Evolutionary conservation across 2,113 vertebrate genomes (phyloP), one percentile per base, ranked within the genome.

Genomic region (Sphaerodactylus townsendi): DNA sequence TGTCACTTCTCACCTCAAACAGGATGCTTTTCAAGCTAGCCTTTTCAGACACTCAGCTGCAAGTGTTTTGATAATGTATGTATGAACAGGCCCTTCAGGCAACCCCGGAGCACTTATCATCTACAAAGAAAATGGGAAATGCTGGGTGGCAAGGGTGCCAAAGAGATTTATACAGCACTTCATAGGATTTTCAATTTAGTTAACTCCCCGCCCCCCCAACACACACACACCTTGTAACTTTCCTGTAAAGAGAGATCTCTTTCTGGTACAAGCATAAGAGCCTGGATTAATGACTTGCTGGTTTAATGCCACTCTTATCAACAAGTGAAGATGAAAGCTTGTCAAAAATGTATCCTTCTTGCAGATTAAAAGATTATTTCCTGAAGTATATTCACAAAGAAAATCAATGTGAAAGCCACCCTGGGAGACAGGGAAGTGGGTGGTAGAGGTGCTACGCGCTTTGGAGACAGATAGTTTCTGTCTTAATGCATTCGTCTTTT

Each of bases 281-380:
- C 41, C 0, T 1, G 37, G 56, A 87, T 89, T 85, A 88, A 92
- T 71, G 62, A 78, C 76, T 93, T 33, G 3, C 15, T 87, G 11
- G 15, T 81, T 93, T 83, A 81, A 79, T 53, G 44, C 30, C 82
- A 77, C 10, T 83, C n/a, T 93, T 85, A 74, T 8, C 28, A 91
- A 81, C n/a, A 83, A 72, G 3, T 69, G 28, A 88, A 90, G 69
- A 85, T 56, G 78, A 84, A 92, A 70, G 5, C n/a, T 6, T 81
- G 46, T 72, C 70, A 92, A 86, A 91, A 80, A 59, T 39, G 0
- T 83, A 15, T 80, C 80, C 41, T 85, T 2, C 25, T 81, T 79
- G 75, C 50, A 85, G 82, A 76, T 87, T 85, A 80, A 91, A 79
- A 79, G 59, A 72, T 72, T 79, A 73, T 84, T 88, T 90, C 3